Conservation (phyloP, 2,888 invertebrate genomes). For the Habroteleia sp. region DNA sequence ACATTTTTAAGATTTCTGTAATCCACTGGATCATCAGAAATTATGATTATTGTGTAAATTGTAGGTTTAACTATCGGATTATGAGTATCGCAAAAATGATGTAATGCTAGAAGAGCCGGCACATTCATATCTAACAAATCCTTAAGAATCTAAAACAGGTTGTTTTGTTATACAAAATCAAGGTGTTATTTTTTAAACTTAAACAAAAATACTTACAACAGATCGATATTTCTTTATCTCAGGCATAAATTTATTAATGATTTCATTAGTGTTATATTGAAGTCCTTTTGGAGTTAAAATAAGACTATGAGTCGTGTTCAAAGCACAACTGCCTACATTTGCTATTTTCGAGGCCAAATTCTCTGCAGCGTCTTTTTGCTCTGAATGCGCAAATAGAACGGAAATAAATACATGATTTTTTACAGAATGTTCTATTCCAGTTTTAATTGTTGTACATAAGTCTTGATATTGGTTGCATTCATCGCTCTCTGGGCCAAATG, state of each 20-base stretch:
- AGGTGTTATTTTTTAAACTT: constrained; percentile 1
- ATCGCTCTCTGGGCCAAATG: neutral
- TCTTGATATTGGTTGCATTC: neutral
- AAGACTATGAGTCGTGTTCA: constrained; percentile 69
- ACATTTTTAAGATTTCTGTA: constrained; percentile 59
- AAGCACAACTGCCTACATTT: constrained; percentile 72
- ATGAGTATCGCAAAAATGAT: constrained; percentile 83
- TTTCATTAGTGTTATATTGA: constrained; percentile 75
- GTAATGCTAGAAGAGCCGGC: constrained; percentile 81
- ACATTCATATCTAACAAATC: constrained; percentile 72
- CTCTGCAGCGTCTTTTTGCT: constrained; percentile 67
- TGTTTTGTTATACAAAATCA: constrained; percentile 1
- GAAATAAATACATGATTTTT: constrained; percentile 77
- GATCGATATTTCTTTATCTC: constrained; percentile 66
- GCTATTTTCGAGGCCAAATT: constrained; percentile 77
- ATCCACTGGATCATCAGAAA: constrained; percentile 70
- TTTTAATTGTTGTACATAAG: neutral
- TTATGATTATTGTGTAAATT: constrained; percentile 81
- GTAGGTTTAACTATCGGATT: constrained; percentile 81
- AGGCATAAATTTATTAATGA: constrained; percentile 70
- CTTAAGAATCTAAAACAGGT: constrained; percentile 72
- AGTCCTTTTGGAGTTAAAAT: constrained; percentile 78
- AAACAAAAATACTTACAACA: constrained; percentile 69
- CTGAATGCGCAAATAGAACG: constrained; percentile 75
- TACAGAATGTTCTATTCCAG: neutral